Conservation (phyloP, 1,140 invertebrate genomes). For the Colletes latitarsis region DNA sequence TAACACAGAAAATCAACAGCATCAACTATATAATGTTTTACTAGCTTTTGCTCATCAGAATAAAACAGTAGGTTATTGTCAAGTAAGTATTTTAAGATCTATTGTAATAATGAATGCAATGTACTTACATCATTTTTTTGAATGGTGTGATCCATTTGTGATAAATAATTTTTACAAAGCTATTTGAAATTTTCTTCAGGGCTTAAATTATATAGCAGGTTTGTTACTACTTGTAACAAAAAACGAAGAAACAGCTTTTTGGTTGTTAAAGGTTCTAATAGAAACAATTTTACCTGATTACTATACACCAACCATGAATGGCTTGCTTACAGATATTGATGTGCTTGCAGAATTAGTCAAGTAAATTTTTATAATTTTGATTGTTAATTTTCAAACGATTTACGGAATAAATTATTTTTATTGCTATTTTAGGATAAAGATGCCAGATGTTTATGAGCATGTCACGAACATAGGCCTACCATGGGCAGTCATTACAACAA, state of each 20-base stretch:
- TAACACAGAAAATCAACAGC: slow-evolving; percentile 86
- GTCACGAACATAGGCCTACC: slow-evolving; percentile 89
- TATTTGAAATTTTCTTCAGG: slow-evolving; percentile 79
- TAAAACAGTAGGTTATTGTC: slow-evolving; percentile 93
- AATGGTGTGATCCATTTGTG: background rate
- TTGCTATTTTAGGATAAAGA: slow-evolving; percentile 84
- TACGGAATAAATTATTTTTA: background rate
- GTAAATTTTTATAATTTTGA: slow-evolving; percentile 71
- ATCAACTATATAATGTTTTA: slow-evolving; percentile 91
- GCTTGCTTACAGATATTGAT: slow-evolving; percentile 92
- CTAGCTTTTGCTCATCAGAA: slow-evolving; percentile 95
- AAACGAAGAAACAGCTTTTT: slow-evolving; percentile 94
- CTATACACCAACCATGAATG: slow-evolving; percentile 93
- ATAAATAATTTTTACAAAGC: slow-evolving; percentile 14
- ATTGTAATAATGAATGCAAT: background rate
- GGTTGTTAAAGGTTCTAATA: slow-evolving; percentile 93
- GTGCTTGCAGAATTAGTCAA: slow-evolving; percentile 91
- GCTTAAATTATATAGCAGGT: slow-evolving; percentile 95
- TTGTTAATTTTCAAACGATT: slow-evolving; percentile 4
- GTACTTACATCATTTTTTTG: background rate
- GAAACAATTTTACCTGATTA: slow-evolving; percentile 93
- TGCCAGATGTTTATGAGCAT: slow-evolving; percentile 90
- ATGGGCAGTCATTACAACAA: slow-evolving; percentile 93
- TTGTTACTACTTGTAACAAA: slow-evolving; percentile 92
- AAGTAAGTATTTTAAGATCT: slow-evolving; percentile 80